Percentiles rank a stretch among this genome's conserved stretches.
phyloP scores from a whole-genome alignment of 2,888 invertebrate species.

The Oscheius sp. region DNA sequence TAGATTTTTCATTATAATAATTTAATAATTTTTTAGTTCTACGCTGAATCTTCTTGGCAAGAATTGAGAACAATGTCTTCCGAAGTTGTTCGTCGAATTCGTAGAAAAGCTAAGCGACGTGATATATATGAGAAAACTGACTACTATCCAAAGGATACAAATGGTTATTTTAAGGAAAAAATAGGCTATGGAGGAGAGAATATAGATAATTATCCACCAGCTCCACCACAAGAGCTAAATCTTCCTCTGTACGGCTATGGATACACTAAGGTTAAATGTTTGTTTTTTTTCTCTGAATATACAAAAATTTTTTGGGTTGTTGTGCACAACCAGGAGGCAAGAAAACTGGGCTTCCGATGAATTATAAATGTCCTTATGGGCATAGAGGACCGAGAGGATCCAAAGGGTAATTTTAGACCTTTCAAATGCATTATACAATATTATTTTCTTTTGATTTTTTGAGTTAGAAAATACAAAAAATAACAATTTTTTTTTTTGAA shows the following conservation, averaged over 20 bases:
- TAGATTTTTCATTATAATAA: not conserved
- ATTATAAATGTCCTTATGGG: constrained; percentile 27
- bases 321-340: constrained; percentile 16
- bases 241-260: constrained; percentile 27
- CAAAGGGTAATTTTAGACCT: constrained; percentile 15
- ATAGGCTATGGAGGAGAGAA: not conserved
- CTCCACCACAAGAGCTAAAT: not conserved
- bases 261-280: constrained; percentile 28
- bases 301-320: constrained; percentile 14
- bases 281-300: too few relatives aligned
- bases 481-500: too few relatives aligned
- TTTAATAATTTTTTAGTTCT: not conserved
- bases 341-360: constrained; percentile 15
- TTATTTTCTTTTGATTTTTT: not conserved
- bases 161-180: not conserved
- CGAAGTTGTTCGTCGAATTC: not conserved
- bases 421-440: not conserved
- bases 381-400: constrained; percentile 23
- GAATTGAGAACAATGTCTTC: constrained; percentile 6
- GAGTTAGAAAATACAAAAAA: too few relatives aligned
- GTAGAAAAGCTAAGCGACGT: constrained; percentile 4
- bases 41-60: constrained; percentile 24
- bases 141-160: not conserved
- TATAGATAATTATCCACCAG: not conserved
- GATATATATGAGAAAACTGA: not conserved